A percentile compares a stretch with the other conserved stretches of the same genome.
phyloP scores from a whole-genome alignment of 1,140 invertebrate genomes.

The Onthophagus taurus region DNA sequence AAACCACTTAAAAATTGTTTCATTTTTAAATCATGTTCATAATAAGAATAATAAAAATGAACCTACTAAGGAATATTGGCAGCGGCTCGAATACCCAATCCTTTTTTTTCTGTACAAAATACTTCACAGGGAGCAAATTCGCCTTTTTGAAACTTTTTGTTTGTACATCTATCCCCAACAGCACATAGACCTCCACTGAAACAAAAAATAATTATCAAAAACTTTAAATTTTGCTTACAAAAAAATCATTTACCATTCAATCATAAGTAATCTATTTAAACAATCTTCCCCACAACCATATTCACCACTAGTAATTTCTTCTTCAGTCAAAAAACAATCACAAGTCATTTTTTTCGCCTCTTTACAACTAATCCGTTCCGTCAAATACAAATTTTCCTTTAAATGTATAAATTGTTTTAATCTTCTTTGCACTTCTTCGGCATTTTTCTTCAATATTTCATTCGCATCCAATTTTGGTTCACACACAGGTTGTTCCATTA shows the following conservation, averaged over 20 bases:
- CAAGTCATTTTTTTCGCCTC: constrained; percentile 91
- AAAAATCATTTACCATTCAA: constrained; percentile 74
- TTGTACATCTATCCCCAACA: constrained; percentile 81
- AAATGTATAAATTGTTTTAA: constrained; percentile 71
- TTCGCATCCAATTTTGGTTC: neutral
- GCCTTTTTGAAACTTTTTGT: constrained; percentile 85
- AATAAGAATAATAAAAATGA: too few species aligned
- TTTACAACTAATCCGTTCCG: constrained; percentile 69
- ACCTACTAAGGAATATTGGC: constrained; percentile 61
- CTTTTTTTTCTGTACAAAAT: constrained; percentile 89
- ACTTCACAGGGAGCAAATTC: constrained; percentile 78
- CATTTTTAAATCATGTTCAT: too few species aligned
- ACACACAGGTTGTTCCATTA: constrained; percentile 21
- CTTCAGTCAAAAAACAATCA: constrained; percentile 85
- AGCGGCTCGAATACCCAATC: constrained; percentile 79
- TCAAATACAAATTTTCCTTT: constrained; percentile 76
- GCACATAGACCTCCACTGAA: constrained; percentile 80
- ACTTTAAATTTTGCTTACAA: neutral
- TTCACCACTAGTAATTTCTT: constrained; percentile 75
- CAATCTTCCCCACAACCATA: constrained; percentile 91
- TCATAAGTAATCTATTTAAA: constrained; percentile 92
- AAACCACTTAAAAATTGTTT: too few species aligned
- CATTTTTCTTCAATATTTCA: constrained; percentile 14
- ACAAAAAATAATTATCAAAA: constrained; percentile 17
- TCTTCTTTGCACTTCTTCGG: constrained; percentile 57